A percentile compares a stretch with the other conserved stretches of the same genome.
Evolutionary conservation across 2,888 invertebrate genomes (phyloP).

Genomic region (Watsonalla binaria): DNA sequence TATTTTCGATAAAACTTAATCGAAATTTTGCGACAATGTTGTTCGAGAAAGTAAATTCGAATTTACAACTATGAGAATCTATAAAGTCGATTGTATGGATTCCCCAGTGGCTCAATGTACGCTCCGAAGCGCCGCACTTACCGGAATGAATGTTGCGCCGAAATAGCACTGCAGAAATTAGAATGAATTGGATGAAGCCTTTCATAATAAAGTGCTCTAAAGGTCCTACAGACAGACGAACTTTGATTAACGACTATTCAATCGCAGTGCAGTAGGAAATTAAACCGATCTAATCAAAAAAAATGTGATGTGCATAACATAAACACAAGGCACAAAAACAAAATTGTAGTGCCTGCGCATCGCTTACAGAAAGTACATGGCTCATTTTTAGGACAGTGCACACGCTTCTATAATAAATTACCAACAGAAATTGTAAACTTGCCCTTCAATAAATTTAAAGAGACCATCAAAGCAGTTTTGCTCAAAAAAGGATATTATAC

Average conservation of each 20-base stretch:
- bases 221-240: background rate
- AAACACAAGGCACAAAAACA: too few species aligned
- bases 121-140: constrained; percentile 36
- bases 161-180: constrained; percentile 31
- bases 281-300: too few species aligned
- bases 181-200: constrained; percentile 19
- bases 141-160: constrained; percentile 39
- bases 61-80: constrained; percentile 39
- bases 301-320: too few species aligned
- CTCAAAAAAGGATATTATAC: too few species aligned
- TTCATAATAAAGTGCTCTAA: background rate
- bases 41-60: constrained; percentile 33
- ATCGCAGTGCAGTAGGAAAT: background rate
- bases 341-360: too few species aligned
- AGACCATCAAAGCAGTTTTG: too few species aligned
- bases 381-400: too few species aligned
- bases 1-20: background rate
- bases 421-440: too few species aligned
- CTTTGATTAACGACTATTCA: background rate
- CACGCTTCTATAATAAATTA: too few species aligned
- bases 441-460: too few species aligned
- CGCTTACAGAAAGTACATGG: too few species aligned
- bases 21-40: background rate
- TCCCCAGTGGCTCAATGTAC: constrained; percentile 27
- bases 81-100: constrained; percentile 46